Conservation (phyloP, 2,797 vertebrate genomes). For the Schizopygopsis malacanthus region DNA sequence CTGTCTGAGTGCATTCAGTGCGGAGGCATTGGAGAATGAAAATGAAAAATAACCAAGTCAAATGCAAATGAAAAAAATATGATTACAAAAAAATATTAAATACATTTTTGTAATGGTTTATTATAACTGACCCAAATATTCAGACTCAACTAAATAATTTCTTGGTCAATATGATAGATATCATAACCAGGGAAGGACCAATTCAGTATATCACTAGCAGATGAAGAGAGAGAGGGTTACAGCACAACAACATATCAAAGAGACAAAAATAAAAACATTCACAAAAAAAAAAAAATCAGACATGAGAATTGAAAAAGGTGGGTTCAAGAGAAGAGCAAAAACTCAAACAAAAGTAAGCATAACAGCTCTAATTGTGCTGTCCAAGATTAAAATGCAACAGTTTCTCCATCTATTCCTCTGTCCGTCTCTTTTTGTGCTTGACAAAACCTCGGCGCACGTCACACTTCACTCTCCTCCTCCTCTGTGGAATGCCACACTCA, state of each 20-base stretch:
- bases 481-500: slow-evolving; percentile 20
- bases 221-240: neutral
- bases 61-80: neutral
- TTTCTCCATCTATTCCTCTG: slow-evolving; percentile 7
- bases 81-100: neutral
- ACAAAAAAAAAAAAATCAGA: neutral
- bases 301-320: neutral
- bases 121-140: neutral
- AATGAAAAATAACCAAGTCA: neutral
- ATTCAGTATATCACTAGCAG: neutral
- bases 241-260: slow-evolving; percentile 19
- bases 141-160: neutral
- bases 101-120: neutral
- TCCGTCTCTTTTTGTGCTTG: neutral
- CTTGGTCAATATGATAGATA: neutral
- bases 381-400: slow-evolving; percentile 29
- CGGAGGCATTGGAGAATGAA: neutral
- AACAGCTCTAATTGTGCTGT: slow-evolving; percentile 51
- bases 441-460: slow-evolving; percentile 47
- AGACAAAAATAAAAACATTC: slow-evolving; percentile 3
- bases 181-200: neutral
- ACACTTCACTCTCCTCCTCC: slow-evolving; percentile 25
- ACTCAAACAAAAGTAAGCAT: slow-evolving; percentile 1
- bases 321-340: neutral
- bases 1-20: slow-evolving; percentile 29